Evolutionary conservation across 2,888 invertebrate genomes (phyloP), one percentile per base, ranked within the genome.

Genomic region (Aspidiotus rigidus): DNA sequence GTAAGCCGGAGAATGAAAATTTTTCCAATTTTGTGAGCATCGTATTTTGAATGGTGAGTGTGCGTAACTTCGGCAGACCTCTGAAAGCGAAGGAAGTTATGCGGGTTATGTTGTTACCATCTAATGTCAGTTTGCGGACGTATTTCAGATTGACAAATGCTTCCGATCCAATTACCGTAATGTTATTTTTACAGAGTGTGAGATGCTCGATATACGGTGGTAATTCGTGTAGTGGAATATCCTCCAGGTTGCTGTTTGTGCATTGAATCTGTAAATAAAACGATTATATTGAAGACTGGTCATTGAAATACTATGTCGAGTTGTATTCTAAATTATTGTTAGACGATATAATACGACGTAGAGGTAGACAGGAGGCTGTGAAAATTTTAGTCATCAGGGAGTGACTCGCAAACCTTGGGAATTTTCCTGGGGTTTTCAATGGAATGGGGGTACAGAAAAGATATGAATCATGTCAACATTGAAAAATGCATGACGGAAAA

Each of bases 61-160:
- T 90, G 75, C 84, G 83, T 8, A 96, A 83, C 13, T 88, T 83
- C 7, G 86, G 86, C 67, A 94, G 79, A 10, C 91, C 91, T 41
- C 89, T 85, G 79, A 95, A 93, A 66, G 93, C 90, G 78, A 91
- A 90, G 64, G 89, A 88, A 75, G 89, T 85, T 74, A 94, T 88
- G 72, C 84, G 83, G 64, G 87, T 85, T 73, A 95, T 88, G 78
- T 91, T 89, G 81, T 95, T 95, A 74, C 88, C 88, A 78, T 93
- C 91, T 74, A 95, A 83, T 13, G 86, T 88, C 62, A 96, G 84
- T 75, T 91, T 90, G 73, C 88, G 85, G 72, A 94, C 81, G 72
- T 86, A 83, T n/a, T 86, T 83, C 71, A 93, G 81, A n/a, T 89
- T 88, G 44, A 85, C 83, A 78, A 92, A 92, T 7, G 91, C 89